Evolutionary conservation across 2,888 invertebrate species (phyloP).

Genomic region (Microchrysa polita): DNA sequence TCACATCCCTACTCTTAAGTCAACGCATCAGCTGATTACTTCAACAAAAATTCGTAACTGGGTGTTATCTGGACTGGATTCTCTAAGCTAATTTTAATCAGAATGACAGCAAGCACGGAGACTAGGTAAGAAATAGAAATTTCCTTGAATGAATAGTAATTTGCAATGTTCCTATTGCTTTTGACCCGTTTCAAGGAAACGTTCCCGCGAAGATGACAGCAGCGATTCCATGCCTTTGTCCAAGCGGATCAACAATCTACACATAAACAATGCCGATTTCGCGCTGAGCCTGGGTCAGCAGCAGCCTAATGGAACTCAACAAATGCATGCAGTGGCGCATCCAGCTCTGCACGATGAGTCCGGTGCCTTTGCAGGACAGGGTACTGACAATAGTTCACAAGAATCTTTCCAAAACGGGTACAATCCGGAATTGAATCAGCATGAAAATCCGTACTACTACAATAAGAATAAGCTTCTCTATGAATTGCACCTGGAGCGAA

Average conservation of each 20-base stretch:
- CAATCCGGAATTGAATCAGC: conserved; percentile 78
- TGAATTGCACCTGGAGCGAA: conserved; percentile 82
- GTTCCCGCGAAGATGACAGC: conserved; percentile 79
- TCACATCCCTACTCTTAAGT: too few species aligned
- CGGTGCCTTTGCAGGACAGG: conserved; percentile 30
- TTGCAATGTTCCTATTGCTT: too few species aligned
- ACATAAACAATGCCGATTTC: conserved; percentile 70
- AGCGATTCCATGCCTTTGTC: conserved; percentile 88
- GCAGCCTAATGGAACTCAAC: neutral
- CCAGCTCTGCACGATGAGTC: neutral
- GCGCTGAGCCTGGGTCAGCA: neutral
- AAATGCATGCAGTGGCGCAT: neutral
- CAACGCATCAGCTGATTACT: too few species aligned
- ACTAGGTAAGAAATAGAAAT: conserved; percentile 15
- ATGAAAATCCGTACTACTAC: conserved; percentile 87
- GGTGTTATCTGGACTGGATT: too few species aligned
- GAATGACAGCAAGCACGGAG: conserved; percentile 43
- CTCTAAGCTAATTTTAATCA: neutral
- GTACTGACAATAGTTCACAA: conserved; percentile 31
- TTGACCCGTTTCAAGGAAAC: conserved; percentile 71
- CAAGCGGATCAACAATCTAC: conserved; percentile 89
- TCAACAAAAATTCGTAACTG: too few species aligned
- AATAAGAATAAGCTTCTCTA: conserved; percentile 86
- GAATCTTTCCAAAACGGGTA: conserved; percentile 63
- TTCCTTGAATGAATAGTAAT: neutral